Evolutionary conservation across 1,140 invertebrate genomes (phyloP).

Genomic region (Drosophila repletoides): DNA sequence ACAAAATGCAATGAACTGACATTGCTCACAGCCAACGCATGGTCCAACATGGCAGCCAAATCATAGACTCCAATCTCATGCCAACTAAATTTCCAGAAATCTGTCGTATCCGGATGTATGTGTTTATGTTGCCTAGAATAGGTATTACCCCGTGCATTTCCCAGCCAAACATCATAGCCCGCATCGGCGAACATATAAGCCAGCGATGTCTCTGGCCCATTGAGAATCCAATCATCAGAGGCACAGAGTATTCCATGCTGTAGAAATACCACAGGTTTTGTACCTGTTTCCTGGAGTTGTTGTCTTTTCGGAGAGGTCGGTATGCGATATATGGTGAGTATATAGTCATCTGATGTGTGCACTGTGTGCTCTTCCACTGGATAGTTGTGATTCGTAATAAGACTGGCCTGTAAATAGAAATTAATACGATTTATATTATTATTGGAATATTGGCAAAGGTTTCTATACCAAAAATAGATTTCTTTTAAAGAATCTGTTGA

Average conservation of each 20-base stretch:
- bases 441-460: too few species aligned
- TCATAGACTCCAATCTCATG: conserved; percentile 89
- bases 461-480: too few species aligned
- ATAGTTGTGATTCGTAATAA: conserved; percentile 84
- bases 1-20: conserved; percentile 85
- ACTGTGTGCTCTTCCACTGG: conserved; percentile 84
- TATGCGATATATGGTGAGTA: conserved; percentile 84
- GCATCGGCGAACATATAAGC: conserved; percentile 86
- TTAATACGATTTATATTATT: not conserved
- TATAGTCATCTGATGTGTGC: conserved; percentile 84
- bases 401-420: conserved; percentile 61
- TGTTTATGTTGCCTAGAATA: conserved; percentile 86
- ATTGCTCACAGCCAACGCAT: conserved; percentile 85
- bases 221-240: conserved; percentile 89
- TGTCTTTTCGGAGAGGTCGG: conserved; percentile 73
- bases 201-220: conserved; percentile 85
- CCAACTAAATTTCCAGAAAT: conserved; percentile 86
- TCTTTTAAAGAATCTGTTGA: too few species aligned
- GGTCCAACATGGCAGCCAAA: conserved; percentile 87
- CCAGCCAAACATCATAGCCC: conserved; percentile 88
- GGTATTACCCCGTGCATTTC: conserved; percentile 86
- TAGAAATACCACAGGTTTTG: conserved; percentile 84
- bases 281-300: conserved; percentile 10
- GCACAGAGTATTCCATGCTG: conserved; percentile 91
- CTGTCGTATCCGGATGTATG: conserved; percentile 84